Evolutionary conservation across 2,797 vertebrate genomes (phyloP), one percentile per base, ranked within the genome.

Genomic region (Octomys mimax): DNA sequence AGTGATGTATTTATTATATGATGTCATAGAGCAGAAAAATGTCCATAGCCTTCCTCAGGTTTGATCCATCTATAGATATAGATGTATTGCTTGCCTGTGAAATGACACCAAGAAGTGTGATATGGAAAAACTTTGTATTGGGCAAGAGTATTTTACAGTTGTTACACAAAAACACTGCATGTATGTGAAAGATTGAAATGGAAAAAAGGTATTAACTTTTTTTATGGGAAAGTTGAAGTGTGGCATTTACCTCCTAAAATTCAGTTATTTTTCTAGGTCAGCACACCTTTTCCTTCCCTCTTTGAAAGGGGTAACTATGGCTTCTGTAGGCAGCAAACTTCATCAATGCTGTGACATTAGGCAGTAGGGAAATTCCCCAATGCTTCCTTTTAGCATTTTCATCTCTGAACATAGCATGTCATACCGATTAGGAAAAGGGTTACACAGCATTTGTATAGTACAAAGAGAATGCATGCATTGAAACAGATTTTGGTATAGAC

Each of bases 251-350:
- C 59, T 28, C 86, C 92, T 80, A 89, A 93, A 84, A 71, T 28
- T 91, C 92, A 81, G 31, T 71, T 59, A 42, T 77, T 93, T 93
- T 94, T 77, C 16, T 57, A 31, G 57, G 2, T 96, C 89, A 79
- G 83, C 64, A 78, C 5, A 52, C 5, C 39, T 75, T 92, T 94
- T 46, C 79, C 77, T 89, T 77, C 24, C 80, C 70, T 91, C 62
- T 87, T 78, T 75, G 22, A 87, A 90, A 94, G 42, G 64, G n/a
- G 3, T 84, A 61, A 68, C 21, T 66, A 93, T 91, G 85, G 42
- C 82, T 96, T 96, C 78, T 87, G 54, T 26, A 57, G 94, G 61
- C 59, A 89, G 64, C 84, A 93, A 94, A 94, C 66, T 92, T 71
- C 52, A 5, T 84, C 26, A 54, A 80, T 42, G 18, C 2, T 46